phyloP scores from a whole-genome alignment of 2,888 invertebrate species.

The Priocnemis perturbator region DNA sequence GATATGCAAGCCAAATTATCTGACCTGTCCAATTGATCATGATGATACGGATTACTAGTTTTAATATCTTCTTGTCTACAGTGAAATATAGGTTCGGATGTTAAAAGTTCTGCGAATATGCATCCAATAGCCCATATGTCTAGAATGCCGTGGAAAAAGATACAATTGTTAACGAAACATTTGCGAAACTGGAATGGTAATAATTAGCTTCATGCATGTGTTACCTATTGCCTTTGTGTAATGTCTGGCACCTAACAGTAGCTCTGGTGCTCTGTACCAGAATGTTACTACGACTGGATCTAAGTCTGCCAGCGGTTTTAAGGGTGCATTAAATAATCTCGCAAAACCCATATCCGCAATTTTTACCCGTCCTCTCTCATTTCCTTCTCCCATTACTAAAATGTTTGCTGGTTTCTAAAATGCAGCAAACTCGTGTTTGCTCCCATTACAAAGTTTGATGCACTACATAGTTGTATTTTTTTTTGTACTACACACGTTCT shows the following conservation, averaged over 20 bases:
- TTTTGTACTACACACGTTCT: constrained; percentile 2
- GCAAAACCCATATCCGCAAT: constrained; percentile 99
- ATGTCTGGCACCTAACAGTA: constrained; percentile 95
- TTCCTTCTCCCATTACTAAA: constrained; percentile 99
- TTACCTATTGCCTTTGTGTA: constrained; percentile 98
- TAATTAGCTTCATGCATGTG: neutral
- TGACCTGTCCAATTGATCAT: constrained; percentile 93
- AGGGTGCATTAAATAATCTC: constrained; percentile 96
- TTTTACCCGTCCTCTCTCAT: constrained; percentile 96
- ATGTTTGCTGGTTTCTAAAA: constrained; percentile 97
- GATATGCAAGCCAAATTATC: no score
- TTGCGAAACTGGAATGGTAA: neutral
- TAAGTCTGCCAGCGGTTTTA: constrained; percentile 97
- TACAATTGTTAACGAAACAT: neutral
- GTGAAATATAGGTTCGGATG: constrained; percentile 99
- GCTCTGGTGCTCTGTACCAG: constrained; percentile 99
- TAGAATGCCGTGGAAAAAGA: constrained; percentile 69
- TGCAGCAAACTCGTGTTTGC: constrained; percentile 22
- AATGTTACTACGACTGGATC: constrained; percentile 99
- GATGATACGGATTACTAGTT: constrained; percentile 99
- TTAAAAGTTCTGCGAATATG: constrained; percentile 98
- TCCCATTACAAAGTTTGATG: constrained; percentile 8
- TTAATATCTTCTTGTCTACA: constrained; percentile 99
- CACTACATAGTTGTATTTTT: neutral
- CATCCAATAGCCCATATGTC: constrained; percentile 99